phyloP scores from a whole-genome alignment of 1,140 invertebrate species.

The Drosophila paulistorum region DNA sequence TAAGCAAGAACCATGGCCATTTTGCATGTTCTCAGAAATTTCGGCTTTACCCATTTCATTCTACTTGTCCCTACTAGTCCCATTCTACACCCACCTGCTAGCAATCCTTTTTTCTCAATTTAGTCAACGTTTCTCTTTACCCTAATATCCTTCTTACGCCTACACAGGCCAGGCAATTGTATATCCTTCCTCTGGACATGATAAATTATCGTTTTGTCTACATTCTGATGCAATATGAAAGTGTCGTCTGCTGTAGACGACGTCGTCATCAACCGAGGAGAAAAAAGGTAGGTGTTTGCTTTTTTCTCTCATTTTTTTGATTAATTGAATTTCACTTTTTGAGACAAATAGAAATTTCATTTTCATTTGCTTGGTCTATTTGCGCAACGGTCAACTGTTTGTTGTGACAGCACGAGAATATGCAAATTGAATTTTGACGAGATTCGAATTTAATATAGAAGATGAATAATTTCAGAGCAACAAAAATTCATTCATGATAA shows the following conservation, averaged over 20 bases:
- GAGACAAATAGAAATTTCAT: constrained; percentile 72
- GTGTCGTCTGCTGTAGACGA: constrained; percentile 50
- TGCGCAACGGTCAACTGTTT: constrained; percentile 56
- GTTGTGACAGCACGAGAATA: constrained; percentile 60
- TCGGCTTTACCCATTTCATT: constrained; percentile 28
- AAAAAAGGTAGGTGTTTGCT: background rate
- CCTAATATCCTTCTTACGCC: constrained; percentile 41
- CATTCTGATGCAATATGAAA: constrained; percentile 75
- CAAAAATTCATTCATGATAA: too few species aligned
- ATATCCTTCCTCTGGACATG: constrained; percentile 50
- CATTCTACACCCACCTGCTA: constrained; percentile 41
- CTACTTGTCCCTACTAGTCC: constrained; percentile 13
- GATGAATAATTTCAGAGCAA: background rate
- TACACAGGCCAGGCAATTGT: constrained; percentile 40
- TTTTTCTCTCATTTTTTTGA: constrained; percentile 60
- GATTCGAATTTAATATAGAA: constrained; percentile 47
- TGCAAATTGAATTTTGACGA: constrained; percentile 65
- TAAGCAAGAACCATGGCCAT: constrained; percentile 31
- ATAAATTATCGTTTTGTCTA: constrained; percentile 75
- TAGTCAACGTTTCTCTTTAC: constrained; percentile 18
- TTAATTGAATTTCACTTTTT: constrained; percentile 72
- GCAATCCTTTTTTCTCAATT: constrained; percentile 40
- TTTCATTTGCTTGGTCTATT: constrained; percentile 48
- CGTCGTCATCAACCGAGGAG: constrained; percentile 3
- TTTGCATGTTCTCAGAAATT: constrained; percentile 54